Percentiles rank a stretch among this genome's conserved stretches.
phyloP scores from a whole-genome alignment of 2,888 invertebrate genomes.

The Amphiduros pacificus region DNA sequence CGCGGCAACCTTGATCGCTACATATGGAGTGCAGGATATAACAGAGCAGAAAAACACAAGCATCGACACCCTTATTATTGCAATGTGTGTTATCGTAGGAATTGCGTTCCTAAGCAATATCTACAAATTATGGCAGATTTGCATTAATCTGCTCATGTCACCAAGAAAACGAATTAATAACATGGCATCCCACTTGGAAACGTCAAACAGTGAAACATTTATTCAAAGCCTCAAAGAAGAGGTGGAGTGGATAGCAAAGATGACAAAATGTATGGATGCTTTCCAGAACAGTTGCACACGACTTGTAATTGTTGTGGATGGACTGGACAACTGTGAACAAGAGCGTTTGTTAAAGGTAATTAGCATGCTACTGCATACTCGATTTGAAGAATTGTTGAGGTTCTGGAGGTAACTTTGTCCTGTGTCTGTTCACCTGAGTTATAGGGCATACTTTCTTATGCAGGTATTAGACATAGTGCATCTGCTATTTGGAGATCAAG shows the following conservation, averaged over 20 bases:
- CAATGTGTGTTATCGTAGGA: conserved; percentile 70
- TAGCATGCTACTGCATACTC: too few species aligned
- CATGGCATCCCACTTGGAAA: conserved; percentile 63
- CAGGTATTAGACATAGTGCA: conserved; percentile 89
- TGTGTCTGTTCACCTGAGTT: too few species aligned
- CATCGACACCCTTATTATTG: conserved; percentile 66
- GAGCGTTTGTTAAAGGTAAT: conserved; percentile 79
- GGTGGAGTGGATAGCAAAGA: conserved; percentile 82
- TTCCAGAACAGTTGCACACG: conserved; percentile 90
- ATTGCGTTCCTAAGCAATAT: conserved; percentile 74
- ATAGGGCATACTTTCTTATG: too few species aligned
- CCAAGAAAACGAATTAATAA: conserved; percentile 69
- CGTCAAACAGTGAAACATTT: conserved; percentile 80
- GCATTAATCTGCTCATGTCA: conserved; percentile 75
- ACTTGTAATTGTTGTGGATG: conserved; percentile 93
- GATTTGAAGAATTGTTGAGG: too few species aligned
- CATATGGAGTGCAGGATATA: conserved; percentile 33
- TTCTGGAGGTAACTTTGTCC: too few species aligned
- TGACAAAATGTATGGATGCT: conserved; percentile 86
- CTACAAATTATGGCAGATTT: conserved; percentile 38
- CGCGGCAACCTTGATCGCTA: conserved; percentile 44
- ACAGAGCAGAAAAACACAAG: conserved; percentile 21
- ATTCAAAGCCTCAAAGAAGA: conserved; percentile 71
- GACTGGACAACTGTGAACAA: conserved; percentile 96
- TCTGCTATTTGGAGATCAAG: conserved; percentile 89